phyloP scores from a whole-genome alignment of 2,888 invertebrate genomes.

The Dolichomitus sp. region DNA sequence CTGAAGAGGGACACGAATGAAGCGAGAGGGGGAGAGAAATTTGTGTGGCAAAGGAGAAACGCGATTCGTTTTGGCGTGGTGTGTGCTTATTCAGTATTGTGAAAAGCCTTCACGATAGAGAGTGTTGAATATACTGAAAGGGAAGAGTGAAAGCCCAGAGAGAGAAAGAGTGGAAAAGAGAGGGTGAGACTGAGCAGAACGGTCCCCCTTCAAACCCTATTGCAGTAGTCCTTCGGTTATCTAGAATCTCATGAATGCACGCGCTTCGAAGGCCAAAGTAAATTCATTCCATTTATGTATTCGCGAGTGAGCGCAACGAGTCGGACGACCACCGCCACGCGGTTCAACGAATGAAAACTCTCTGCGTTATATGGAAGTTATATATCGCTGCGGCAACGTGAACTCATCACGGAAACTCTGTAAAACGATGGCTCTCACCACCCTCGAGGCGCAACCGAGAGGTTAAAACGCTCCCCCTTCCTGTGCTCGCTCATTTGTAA shows the following conservation, averaged over 20 bases:
- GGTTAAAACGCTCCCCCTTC: background rate
- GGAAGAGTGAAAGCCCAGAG: conserved; percentile 9
- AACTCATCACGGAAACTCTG: conserved; percentile 45
- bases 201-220: conserved; percentile 13
- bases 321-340: conserved; percentile 11
- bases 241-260: conserved; percentile 28
- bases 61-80: conserved; percentile 24
- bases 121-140: conserved; percentile 25
- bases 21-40: conserved; percentile 12
- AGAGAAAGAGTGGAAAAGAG: background rate
- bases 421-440: conserved; percentile 50
- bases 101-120: conserved; percentile 9
- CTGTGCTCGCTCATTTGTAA: conserved; percentile 46
- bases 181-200: conserved; percentile 22
- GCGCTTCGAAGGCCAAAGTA: conserved; percentile 35
- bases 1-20: conserved; percentile 18
- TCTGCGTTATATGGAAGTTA: conserved; percentile 32
- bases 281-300: conserved; percentile 34
- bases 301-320: conserved; percentile 20
- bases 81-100: conserved; percentile 34
- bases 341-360: conserved; percentile 37
- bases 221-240: conserved; percentile 8
- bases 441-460: conserved; percentile 1
- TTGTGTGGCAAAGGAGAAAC: conserved; percentile 12
- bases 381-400: conserved; percentile 47